Evolutionary conservation across 2,797 vertebrate species (phyloP).

Genomic region (Prunella strophiata): DNA sequence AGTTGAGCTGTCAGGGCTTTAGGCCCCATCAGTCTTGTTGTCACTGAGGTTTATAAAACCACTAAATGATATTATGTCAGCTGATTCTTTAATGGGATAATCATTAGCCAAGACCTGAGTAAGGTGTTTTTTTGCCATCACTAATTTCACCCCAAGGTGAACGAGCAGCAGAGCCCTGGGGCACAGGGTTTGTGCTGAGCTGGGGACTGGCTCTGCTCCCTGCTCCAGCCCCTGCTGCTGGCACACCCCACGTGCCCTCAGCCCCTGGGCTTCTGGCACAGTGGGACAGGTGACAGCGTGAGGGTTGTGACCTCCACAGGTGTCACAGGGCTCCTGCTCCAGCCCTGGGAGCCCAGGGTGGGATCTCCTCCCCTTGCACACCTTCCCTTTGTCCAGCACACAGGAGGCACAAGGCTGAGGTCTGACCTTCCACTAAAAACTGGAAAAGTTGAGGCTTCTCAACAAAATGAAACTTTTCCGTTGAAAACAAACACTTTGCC

Average conservation of each 20-base stretch:
- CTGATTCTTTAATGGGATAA: conserved; percentile 55
- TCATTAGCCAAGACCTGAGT: conserved; percentile 53
- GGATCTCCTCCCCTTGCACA: accelerated
- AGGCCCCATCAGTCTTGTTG: conserved; percentile 28
- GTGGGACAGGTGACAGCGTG: accelerated
- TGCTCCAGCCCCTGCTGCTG: background rate
- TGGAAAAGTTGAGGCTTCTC: background rate
- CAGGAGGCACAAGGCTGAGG: accelerated
- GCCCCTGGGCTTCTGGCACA: accelerated
- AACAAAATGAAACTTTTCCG: background rate
- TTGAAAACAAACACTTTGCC: conserved; percentile 28
- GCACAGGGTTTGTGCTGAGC: background rate
- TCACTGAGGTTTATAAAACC: conserved; percentile 59
- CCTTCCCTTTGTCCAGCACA: accelerated
- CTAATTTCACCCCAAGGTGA: conserved; percentile 59
- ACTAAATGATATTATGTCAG: conserved; percentile 40
- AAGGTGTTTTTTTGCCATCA: conserved; percentile 12
- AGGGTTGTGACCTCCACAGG: background rate
- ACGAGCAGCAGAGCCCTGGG: background rate
- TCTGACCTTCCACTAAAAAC: background rate
- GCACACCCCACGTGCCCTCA: accelerated
- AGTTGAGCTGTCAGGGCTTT: background rate
- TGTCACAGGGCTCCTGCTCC: background rate
- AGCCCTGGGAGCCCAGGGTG: accelerated
- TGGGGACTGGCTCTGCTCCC: background rate